Evolutionary conservation across 2,797 vertebrate species (phyloP).

Genomic region (Siniperca scherzeri): DNA sequence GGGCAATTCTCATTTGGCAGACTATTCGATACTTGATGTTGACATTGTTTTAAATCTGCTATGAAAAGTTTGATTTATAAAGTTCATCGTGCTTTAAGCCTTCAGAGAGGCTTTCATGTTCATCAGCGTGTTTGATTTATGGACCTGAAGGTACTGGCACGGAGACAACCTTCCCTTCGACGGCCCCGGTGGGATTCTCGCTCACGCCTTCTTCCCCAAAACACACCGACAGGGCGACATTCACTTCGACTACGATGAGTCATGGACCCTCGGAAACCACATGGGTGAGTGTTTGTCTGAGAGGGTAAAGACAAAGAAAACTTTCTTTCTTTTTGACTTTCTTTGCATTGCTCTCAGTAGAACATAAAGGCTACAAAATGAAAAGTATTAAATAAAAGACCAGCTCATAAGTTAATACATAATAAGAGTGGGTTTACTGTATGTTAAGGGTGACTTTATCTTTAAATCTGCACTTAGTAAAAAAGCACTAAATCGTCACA

Average conservation of each 20-base stretch:
- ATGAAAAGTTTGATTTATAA: neutral
- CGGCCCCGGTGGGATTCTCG: conserved; percentile 93
- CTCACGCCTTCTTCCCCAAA: conserved; percentile 96
- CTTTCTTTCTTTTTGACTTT: neutral
- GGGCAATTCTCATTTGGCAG: neutral
- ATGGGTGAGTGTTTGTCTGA: conserved; percentile 85
- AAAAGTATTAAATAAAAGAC: neutral
- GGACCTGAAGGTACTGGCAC: conserved; percentile 90
- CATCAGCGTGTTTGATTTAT: conserved; percentile 34
- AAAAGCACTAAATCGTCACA: no score
- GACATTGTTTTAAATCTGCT: neutral
- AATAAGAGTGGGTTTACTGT: neutral
- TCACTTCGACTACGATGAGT: conserved; percentile 96
- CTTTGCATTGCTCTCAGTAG: neutral
- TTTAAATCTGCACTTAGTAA: no score
- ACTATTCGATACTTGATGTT: neutral
- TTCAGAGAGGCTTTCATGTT: neutral
- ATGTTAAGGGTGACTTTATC: no score
- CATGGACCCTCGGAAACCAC: conserved; percentile 93
- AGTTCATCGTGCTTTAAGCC: neutral
- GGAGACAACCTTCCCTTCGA: conserved; percentile 96
- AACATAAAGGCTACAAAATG: neutral
- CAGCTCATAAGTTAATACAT: neutral
- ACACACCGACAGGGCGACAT: conserved; percentile 94
- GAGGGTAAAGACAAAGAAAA: neutral